Base-by-base conservation (phyloP, 2,113 vertebrate species). In the Paracanthobrama guichenoti region DNA sequence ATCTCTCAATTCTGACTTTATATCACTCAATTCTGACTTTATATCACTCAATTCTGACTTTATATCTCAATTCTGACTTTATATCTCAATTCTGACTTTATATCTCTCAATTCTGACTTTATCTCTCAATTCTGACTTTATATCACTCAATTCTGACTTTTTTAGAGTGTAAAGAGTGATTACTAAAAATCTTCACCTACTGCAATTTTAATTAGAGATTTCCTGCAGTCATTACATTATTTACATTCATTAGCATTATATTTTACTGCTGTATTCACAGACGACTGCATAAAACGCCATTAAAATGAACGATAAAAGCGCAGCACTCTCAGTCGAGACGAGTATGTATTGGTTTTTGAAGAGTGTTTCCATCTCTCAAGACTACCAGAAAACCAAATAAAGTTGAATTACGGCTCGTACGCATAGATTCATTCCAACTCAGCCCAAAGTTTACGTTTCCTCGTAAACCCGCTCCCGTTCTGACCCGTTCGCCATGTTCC, bases 401-500 rank as follows among this genome's bases (percentile, higher is more conserved):
- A 94, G 18, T 76, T 93, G 93, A 95, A 93, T 95, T 94, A 95
- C 87, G 83, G 81, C 88, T 1, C 82, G 85, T 89, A 91, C 90
- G 92, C 92, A 89, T 90, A 92, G 93, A 91, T 93, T 93, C 91
- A 93, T 93, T 91, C 91, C 92, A 91, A 92, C 92, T 89, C 88
- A 92, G 90, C 87, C 91, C 85, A 83, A 92, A 90, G 90, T 91
- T 81, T 87, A 88, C 90, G 90, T 90, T 90, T 84, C 88, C 90
- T 92, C 92, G 90, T 92, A 93, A 95, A 90, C 87, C 88, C 87
- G 91, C 89, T 88, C 91, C 91, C 83, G 77, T 91, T 87, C 87
- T 91, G 91, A 94, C 93, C 92, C 93, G 95, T 93, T 60, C 88
- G 80, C 92, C 92, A 84, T 93, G 90, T 92, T 90, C 74, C 78